These are phyloP conservation scores for Psococerastis gibbosa DNA, from an alignment of 2,888 invertebrate species.

Conservation along the genomic window DNA sequence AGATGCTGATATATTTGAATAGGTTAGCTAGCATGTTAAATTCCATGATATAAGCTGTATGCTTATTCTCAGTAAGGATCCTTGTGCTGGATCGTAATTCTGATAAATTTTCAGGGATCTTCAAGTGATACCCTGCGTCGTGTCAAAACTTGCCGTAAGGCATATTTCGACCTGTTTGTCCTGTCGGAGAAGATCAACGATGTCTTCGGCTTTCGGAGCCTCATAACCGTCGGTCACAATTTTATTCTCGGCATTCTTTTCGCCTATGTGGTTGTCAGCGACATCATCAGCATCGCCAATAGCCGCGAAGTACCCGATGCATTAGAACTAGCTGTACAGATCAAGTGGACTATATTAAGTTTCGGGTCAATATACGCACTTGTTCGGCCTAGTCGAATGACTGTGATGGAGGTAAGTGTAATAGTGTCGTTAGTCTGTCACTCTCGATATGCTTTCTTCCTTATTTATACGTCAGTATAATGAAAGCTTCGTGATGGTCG, in stretches of 20 bases:
- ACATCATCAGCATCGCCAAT: background rate
- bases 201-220: background rate
- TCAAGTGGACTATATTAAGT: constrained; percentile 1
- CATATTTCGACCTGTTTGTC: background rate
- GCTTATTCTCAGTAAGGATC: too few relatives aligned
- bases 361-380: constrained; percentile 1
- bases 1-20: too few relatives aligned
- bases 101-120: too few relatives aligned
- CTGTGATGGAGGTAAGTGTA: background rate
- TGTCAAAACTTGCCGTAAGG: background rate
- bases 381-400: background rate
- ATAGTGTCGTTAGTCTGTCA: too few relatives aligned
- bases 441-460: too few relatives aligned
- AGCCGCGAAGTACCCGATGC: background rate
- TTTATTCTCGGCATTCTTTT: constrained; percentile 1
- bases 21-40: too few relatives aligned
- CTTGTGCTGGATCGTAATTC: too few relatives aligned
- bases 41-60: too few relatives aligned
- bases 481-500: too few relatives aligned
- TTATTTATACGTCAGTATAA: too few relatives aligned
- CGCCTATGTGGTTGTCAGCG: background rate
- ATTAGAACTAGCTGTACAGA: background rate
- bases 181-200: background rate
- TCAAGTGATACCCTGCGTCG: too few relatives aligned
- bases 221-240: constrained; percentile 6